Evolutionary conservation across 2,113 vertebrate species (phyloP).

Genomic region (Lucifuga dentata): DNA sequence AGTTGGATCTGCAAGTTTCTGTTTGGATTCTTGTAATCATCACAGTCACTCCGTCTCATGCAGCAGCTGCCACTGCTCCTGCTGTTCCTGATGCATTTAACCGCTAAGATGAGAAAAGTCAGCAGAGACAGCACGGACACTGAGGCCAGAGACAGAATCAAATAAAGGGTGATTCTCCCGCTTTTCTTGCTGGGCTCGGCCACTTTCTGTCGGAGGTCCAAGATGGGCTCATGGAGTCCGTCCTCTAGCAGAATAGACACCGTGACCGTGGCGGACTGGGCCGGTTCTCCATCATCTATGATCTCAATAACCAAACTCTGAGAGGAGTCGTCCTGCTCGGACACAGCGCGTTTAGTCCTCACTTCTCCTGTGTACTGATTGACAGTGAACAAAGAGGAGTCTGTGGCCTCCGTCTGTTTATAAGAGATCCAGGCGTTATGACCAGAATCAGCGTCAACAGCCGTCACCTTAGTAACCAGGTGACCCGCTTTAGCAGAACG

Average conservation of each 20-base stretch:
- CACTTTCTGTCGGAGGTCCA: conserved; percentile 69
- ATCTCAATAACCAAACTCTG: conserved; percentile 81
- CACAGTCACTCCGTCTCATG: conserved; percentile 54
- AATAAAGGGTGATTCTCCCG: conserved; percentile 69
- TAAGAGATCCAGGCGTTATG: conserved; percentile 85
- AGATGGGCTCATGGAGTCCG: conserved; percentile 64
- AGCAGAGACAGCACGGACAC: conserved; percentile 80
- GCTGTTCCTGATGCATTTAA: conserved; percentile 76
- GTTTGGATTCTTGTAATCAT: conserved; percentile 65
- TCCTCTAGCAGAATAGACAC: conserved; percentile 80
- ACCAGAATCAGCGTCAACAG: conserved; percentile 83
- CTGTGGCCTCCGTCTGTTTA: conserved; percentile 75
- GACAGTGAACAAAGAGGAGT: conserved; percentile 77
- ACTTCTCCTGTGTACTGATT: conserved; percentile 81
- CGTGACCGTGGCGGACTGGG: conserved; percentile 75
- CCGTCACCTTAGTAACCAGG: conserved; percentile 81
- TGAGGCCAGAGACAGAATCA: conserved; percentile 78
- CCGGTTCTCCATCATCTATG: conserved; percentile 79
- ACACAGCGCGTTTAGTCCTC: conserved; percentile 76
- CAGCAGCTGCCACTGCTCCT: conserved; percentile 74
- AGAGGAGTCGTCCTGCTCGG: conserved; percentile 73
- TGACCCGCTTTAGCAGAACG: conserved; percentile 79
- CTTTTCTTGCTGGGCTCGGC: conserved; percentile 67
- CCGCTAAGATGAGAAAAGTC: conserved; percentile 78
- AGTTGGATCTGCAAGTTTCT: conserved; percentile 81